Percentiles rank a stretch among this genome's conserved stretches.
Conservation (phyloP, 1,140 invertebrate species). For the Drosophila ficusphila region DNA sequence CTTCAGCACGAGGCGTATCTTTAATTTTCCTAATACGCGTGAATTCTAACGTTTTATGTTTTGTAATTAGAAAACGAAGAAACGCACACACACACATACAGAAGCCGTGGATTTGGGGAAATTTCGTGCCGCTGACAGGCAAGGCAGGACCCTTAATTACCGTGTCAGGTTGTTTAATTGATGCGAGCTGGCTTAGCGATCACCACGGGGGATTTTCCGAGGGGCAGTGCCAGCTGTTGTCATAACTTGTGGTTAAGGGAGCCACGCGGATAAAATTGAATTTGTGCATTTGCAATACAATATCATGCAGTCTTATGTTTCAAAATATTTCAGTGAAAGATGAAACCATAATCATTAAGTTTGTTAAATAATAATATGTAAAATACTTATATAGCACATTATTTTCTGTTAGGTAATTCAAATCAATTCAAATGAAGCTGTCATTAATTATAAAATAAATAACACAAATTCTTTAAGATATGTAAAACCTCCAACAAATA, state of each 20-base stretch:
- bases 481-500: background rate
- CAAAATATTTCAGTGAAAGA: too few species aligned
- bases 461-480: too few species aligned
- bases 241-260: conserved; percentile 27
- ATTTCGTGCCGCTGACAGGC: conserved; percentile 47
- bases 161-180: conserved; percentile 76
- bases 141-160: conserved; percentile 54
- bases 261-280: background rate
- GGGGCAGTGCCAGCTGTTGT: conserved; percentile 38
- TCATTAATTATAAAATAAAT: too few species aligned
- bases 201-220: conserved; percentile 16
- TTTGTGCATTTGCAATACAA: background rate
- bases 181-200: conserved; percentile 38
- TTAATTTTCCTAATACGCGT: conserved; percentile 82
- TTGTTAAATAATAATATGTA: too few species aligned
- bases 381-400: too few species aligned
- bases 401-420: too few species aligned
- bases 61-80: conserved; percentile 71
- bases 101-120: conserved; percentile 5
- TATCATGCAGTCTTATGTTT: background rate
- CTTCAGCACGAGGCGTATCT: conserved; percentile 59
- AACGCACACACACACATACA: background rate
- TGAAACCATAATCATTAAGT: too few species aligned
- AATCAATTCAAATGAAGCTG: too few species aligned
- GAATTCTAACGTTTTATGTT: conserved; percentile 80